A percentile compares a stretch with the other conserved stretches of the same genome.
Conservation (phyloP, 2,888 invertebrate species). For the Stenotaenia linearis region DNA sequence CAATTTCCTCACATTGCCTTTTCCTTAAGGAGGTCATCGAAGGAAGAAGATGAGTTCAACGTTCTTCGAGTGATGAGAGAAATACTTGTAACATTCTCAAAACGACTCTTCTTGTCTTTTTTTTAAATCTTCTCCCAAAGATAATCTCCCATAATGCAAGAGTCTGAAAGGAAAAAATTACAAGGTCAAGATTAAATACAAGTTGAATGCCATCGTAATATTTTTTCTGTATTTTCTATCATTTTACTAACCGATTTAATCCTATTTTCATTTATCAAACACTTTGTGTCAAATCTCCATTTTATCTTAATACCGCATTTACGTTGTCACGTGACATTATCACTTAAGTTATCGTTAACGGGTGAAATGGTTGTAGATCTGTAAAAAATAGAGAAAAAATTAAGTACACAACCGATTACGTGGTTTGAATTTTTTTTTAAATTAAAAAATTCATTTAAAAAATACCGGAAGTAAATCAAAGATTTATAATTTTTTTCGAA, state of each 20-base stretch:
- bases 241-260: background rate
- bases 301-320: no score
- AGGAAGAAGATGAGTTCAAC: slow-evolving; percentile 15
- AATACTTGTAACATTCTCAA: background rate
- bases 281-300: background rate
- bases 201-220: slow-evolving; percentile 2
- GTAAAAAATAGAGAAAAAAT: no score
- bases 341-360: background rate
- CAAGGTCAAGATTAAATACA: background rate
- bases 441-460: no score
- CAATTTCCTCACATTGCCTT: slow-evolving; percentile 6
- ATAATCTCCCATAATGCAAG: background rate
- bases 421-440: no score
- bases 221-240: background rate
- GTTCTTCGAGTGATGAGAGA: background rate
- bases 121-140: background rate
- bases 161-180: background rate
- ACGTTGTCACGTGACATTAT: no score
- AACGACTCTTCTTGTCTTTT: background rate
- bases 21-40: slow-evolving; percentile 21
- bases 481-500: no score
- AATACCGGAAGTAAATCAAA: no score
- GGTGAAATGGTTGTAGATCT: background rate
- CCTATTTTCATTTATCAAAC: background rate
- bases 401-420: no score